Evolutionary conservation across 2,888 invertebrate species (phyloP).

Genomic region (Athalia cordata): DNA sequence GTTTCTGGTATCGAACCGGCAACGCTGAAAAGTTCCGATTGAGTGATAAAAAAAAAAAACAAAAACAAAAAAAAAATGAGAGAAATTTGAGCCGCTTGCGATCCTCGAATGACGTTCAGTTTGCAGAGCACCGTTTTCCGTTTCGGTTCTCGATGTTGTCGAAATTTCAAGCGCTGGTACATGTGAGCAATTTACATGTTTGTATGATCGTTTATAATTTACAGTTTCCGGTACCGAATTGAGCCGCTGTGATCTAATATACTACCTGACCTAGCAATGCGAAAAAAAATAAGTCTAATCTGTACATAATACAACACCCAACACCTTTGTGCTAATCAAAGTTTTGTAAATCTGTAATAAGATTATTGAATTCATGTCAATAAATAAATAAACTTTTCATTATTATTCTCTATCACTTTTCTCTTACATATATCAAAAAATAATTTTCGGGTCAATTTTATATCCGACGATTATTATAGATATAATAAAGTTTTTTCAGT

Average conservation of each 20-base stretch:
- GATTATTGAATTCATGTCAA: constrained; percentile 17
- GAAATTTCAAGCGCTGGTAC: too few relatives aligned
- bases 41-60: too few relatives aligned
- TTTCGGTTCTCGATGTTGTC: too few relatives aligned
- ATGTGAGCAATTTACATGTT: background rate
- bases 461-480: too few relatives aligned
- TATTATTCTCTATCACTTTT: constrained; percentile 45
- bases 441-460: too few relatives aligned
- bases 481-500: too few relatives aligned
- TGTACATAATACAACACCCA: background rate
- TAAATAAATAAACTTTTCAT: constrained; percentile 44
- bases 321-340: constrained; percentile 14
- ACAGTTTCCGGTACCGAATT: constrained; percentile 33
- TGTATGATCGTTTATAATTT: constrained; percentile 27
- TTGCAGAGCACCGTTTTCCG: too few relatives aligned
- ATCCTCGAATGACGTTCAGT: too few relatives aligned
- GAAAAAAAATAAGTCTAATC: background rate
- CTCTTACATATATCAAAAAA: background rate
- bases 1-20: too few relatives aligned
- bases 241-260: constrained; percentile 24
- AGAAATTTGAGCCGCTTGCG: too few relatives aligned
- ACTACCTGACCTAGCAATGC: constrained; percentile 18
- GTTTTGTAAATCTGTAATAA: constrained; percentile 34
- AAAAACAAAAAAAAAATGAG: too few relatives aligned
- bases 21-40: too few relatives aligned